phyloP scores from a whole-genome alignment of 2,797 vertebrate species.

The Nyctalus aviator region DNA sequence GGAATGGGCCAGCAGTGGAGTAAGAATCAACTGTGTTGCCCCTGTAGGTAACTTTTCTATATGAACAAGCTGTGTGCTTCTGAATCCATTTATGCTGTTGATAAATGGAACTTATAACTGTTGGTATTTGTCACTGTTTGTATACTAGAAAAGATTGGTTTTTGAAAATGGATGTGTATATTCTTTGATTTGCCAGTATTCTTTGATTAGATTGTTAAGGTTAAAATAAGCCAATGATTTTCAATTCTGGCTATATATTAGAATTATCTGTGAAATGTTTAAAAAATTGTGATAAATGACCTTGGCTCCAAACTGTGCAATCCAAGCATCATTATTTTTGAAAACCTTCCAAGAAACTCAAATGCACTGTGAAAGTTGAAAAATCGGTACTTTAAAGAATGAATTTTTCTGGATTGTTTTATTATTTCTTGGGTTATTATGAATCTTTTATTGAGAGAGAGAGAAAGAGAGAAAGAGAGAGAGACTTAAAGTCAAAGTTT shows the following conservation, averaged over 20 bases:
- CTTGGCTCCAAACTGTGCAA: background rate
- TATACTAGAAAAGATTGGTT: background rate
- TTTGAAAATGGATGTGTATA: slow-evolving; percentile 34
- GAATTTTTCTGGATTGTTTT: slow-evolving; percentile 18
- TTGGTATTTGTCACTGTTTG: background rate
- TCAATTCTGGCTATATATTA: background rate
- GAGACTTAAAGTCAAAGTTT: background rate
- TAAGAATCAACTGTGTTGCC: slow-evolving; percentile 94
- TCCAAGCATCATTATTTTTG: background rate
- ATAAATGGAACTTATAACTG: background rate
- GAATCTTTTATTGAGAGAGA: slow-evolving; percentile 14
- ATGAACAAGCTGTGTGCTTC: background rate
- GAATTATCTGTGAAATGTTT: background rate
- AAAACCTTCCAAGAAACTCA: background rate
- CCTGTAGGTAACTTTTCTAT: slow-evolving; percentile 89
- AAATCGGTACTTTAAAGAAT: background rate
- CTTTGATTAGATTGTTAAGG: background rate
- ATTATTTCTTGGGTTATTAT: background rate
- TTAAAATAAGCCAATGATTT: background rate
- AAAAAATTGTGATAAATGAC: background rate
- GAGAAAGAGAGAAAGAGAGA: too few species aligned
- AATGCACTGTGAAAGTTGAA: background rate
- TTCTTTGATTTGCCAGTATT: slow-evolving; percentile 4
- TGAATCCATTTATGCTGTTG: background rate
- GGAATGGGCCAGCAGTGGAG: slow-evolving; percentile 93